These are phyloP conservation scores for Pogonophryne albipinna DNA, from an alignment of 2,797 vertebrate genomes.

Conservation along the genomic window DNA sequence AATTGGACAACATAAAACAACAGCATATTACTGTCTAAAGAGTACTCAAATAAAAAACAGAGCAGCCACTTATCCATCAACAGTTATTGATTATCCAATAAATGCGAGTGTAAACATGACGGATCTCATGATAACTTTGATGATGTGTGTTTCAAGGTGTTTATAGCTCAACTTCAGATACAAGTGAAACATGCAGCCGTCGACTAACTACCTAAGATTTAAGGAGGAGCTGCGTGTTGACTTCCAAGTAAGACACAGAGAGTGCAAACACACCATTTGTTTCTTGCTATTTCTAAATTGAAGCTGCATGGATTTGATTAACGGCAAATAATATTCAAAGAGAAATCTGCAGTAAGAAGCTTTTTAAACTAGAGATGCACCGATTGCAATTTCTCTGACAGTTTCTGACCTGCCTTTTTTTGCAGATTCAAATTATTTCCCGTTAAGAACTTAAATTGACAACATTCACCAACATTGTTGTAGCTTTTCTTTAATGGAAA, in stretches of 20 bases:
- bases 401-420: too few species aligned
- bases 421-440: too few species aligned
- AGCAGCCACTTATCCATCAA: slow-evolving; percentile 48
- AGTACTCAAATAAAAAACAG: slow-evolving; percentile 65
- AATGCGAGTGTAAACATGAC: slow-evolving; percentile 12
- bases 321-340: not conserved
- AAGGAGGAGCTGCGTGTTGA: not conserved
- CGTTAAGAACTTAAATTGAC: too few species aligned
- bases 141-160: not conserved
- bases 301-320: not conserved
- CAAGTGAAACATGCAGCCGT: not conserved
- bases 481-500: too few species aligned
- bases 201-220: not conserved
- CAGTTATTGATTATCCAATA: slow-evolving; percentile 64
- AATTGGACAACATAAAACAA: slow-evolving; percentile 78
- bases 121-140: slow-evolving; percentile 25
- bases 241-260: not conserved
- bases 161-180: not conserved
- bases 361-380: too few species aligned
- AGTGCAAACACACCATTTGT: not conserved
- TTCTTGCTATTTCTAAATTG: not conserved
- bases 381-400: too few species aligned
- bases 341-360: not conserved
- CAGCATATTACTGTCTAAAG: slow-evolving; percentile 55
- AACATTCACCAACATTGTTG: too few species aligned